Evolutionary conservation across 2,888 invertebrate species (phyloP).

Genomic region (Drosophila paranaensis): DNA sequence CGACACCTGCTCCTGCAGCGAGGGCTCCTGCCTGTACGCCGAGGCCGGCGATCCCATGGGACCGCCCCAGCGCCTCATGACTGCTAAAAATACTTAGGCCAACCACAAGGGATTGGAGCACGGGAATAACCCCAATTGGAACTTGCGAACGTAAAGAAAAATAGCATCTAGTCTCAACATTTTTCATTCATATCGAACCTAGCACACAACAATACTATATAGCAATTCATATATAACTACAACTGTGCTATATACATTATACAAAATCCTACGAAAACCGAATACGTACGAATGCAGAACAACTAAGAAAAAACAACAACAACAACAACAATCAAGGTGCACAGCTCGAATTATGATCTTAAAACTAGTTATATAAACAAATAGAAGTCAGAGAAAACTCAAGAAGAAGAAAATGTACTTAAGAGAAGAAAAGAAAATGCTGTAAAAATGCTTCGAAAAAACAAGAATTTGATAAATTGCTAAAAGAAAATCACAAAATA

Average conservation of each 20-base stretch:
- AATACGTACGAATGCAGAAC: constrained; percentile 44
- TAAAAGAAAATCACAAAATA: constrained; percentile 49
- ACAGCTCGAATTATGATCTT: constrained; percentile 40
- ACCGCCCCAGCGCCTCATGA: constrained; percentile 49
- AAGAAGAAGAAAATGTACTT: constrained; percentile 37
- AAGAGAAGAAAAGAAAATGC: constrained; percentile 50
- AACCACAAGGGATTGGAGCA: constrained; percentile 5
- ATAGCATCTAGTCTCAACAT: constrained; percentile 72
- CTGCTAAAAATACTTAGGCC: constrained; percentile 73
- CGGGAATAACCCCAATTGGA: constrained; percentile 1
- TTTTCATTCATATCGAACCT: constrained; percentile 76
- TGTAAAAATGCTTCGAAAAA: constrained; percentile 61
- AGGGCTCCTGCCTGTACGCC: constrained; percentile 88
- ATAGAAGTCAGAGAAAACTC: constrained; percentile 18
- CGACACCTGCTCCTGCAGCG: constrained; percentile 88
- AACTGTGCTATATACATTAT: constrained; percentile 25
- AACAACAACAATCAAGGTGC: constrained; percentile 55
- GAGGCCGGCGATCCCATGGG: constrained; percentile 86
- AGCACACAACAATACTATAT: constrained; percentile 50
- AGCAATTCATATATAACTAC: constrained; percentile 31
- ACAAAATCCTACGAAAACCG: constrained; percentile 37
- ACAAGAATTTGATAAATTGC: constrained; percentile 24
- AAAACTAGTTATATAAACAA: constrained; percentile 19
- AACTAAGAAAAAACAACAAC: constrained; percentile 4
- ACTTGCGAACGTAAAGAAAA: constrained; percentile 48